phyloP scores from a whole-genome alignment of 2,888 invertebrate species.

The Opisthograptis luteolata region DNA sequence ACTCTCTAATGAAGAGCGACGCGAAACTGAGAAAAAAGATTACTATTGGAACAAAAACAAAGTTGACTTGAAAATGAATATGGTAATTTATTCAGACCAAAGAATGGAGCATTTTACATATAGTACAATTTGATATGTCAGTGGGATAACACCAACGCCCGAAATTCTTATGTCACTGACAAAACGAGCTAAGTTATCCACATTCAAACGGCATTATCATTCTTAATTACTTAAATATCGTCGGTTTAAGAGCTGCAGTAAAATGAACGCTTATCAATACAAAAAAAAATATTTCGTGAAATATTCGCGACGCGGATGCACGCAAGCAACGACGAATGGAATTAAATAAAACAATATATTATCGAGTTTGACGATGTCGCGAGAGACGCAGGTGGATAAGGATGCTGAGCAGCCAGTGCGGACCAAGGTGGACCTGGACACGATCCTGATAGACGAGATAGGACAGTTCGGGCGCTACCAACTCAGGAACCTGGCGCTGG shows the following conservation, averaged over 20 bases:
- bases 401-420: not conserved
- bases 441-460: conserved; percentile 64
- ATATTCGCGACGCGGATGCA: not conserved
- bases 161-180: no score
- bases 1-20: no score
- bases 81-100: no score
- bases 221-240: not conserved
- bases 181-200: no score
- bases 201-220: no score
- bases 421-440: conserved; percentile 57
- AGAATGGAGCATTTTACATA: no score
- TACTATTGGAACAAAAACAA: no score
- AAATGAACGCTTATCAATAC: not conserved
- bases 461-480: conserved; percentile 71
- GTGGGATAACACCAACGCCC: no score
- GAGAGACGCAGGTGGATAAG: not conserved
- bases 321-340: not conserved
- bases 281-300: not conserved
- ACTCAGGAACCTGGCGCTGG: conserved; percentile 48
- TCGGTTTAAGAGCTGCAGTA: not conserved
- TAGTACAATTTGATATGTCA: no score
- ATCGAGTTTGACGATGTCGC: not conserved
- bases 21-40: no score
- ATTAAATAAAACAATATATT: not conserved
- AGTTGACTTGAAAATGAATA: no score